Evolutionary conservation across 2,113 vertebrate genomes (phyloP), one percentile per base, ranked within the genome.

Genomic region (Spermophilus dauricus): DNA sequence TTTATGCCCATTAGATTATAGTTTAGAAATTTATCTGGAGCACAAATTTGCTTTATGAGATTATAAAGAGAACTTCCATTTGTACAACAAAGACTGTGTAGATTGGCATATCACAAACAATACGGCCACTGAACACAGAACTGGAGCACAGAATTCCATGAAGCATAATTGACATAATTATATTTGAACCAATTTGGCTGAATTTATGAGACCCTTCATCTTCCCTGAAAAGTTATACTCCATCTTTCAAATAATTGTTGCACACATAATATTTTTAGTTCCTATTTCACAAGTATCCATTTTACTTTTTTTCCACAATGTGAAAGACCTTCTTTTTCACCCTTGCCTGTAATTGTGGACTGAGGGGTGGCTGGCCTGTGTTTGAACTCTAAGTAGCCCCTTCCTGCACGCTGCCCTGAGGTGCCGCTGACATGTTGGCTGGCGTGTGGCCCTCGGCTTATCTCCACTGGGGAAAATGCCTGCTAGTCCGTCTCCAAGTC

Each of bases 401-500:
- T 93, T 83, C n/a, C 2, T 1, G 12, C 78, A 82, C n/a, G 96
- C 93, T 97, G 96, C 96, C 69, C 4, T 45, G 83, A 97, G 96
- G 95, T 1, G 0, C 95, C 0, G 0, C 83, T 97, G 97, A 98
- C 93, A 89, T 92, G 96, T 78, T 61, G 18, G 96, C 61, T 86
- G 88, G 81, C 93, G 95, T 85, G 67, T 63, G 76, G 67, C 69
- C 69, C 97, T 87, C 97, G 92, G 96, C 98, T 98, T 98, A 97
- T 97, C 89, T 96, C 94, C 63, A 56, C 91, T 98, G 98, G 92
- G 97, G 98, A 98, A 98, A 98, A 97, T 98, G 96, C 95, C 98
- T 63, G 84, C 75, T 89, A 96, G 53, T 84, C 8, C 94, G 63
- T 61, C 70, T 32, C 94, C 98, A 98, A 76, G 48, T 32, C 91